Evolutionary conservation across 1,140 invertebrate species (phyloP).

Genomic region (Grapholita molesta): DNA sequence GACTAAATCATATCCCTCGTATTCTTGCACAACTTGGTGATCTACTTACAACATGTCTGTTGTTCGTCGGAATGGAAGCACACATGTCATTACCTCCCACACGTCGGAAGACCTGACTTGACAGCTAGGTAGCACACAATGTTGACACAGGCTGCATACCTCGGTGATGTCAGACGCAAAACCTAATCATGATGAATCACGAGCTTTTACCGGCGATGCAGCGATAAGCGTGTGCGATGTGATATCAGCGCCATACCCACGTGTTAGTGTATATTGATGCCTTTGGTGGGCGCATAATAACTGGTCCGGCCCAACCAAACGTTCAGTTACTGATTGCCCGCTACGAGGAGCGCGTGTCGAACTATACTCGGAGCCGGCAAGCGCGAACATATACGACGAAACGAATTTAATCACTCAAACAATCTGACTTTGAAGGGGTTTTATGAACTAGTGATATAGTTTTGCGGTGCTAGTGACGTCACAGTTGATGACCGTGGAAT

Average conservation of each 20-base stretch:
- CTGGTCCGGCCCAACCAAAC: constrained; percentile 53
- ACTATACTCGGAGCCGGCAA: constrained; percentile 38
- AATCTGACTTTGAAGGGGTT: constrained; percentile 24
- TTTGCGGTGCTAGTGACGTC: constrained; percentile 47
- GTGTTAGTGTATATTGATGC: constrained; percentile 69
- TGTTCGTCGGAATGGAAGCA: background rate
- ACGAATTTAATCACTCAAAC: constrained; percentile 31
- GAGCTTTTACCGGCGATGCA: constrained; percentile 70
- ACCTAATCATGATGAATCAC: constrained; percentile 70
- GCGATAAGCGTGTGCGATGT: constrained; percentile 56
- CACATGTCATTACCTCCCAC: background rate
- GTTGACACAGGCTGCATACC: constrained; percentile 37
- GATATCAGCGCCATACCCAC: constrained; percentile 62
- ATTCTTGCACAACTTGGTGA: background rate
- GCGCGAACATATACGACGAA: constrained; percentile 59
- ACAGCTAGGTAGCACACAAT: constrained; percentile 17
- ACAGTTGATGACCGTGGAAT: constrained; percentile 47
- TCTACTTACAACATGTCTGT: background rate
- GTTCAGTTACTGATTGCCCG: constrained; percentile 68
- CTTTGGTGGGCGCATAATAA: constrained; percentile 72
- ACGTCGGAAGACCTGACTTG: background rate
- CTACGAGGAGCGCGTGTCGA: constrained; percentile 57
- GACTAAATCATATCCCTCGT: background rate
- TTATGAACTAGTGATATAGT: constrained; percentile 38
- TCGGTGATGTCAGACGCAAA: constrained; percentile 63